Percentiles rank a stretch among this genome's conserved stretches.
Conservation (phyloP, 1,140 invertebrate species). For the Anoplolepis gracilipes region DNA sequence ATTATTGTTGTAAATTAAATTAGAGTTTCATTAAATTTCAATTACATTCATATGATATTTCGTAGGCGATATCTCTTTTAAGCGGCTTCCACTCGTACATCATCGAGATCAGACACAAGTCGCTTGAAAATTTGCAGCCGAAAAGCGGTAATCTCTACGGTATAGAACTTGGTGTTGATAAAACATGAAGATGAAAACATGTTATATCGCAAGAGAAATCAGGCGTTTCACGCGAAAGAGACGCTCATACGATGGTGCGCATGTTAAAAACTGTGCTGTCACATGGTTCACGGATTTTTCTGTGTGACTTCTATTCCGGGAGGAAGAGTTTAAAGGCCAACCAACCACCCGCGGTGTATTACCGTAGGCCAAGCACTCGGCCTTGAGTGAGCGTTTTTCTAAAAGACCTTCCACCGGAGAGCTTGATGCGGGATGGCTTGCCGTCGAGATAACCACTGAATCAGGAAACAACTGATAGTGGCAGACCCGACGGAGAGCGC, state of each 20-base stretch:
- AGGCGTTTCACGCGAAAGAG: constrained; percentile 9
- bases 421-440: constrained; percentile 30
- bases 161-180: background rate
- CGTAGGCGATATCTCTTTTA: background rate
- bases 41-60: background rate
- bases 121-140: constrained; percentile 8
- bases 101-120: constrained; percentile 26
- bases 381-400: constrained; percentile 29
- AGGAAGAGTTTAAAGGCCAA: constrained; percentile 20
- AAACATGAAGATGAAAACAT: constrained; percentile 51
- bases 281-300: constrained; percentile 56
- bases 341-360: background rate
- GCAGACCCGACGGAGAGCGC: constrained; percentile 30
- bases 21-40: constrained; percentile 18
- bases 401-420: constrained; percentile 27
- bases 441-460: constrained; percentile 58
- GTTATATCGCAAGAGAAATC: constrained; percentile 68
- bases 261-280: constrained; percentile 40
- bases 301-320: constrained; percentile 14
- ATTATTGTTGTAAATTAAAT: constrained; percentile 26
- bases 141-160: constrained; percentile 33
- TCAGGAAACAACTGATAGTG: constrained; percentile 42
- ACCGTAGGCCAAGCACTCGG: background rate
- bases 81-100: background rate
- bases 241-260: background rate